A percentile compares a stretch with the other conserved stretches of the same genome.
phyloP scores from a whole-genome alignment of 2,888 invertebrate species.

The Ornithoptera alexandrae region DNA sequence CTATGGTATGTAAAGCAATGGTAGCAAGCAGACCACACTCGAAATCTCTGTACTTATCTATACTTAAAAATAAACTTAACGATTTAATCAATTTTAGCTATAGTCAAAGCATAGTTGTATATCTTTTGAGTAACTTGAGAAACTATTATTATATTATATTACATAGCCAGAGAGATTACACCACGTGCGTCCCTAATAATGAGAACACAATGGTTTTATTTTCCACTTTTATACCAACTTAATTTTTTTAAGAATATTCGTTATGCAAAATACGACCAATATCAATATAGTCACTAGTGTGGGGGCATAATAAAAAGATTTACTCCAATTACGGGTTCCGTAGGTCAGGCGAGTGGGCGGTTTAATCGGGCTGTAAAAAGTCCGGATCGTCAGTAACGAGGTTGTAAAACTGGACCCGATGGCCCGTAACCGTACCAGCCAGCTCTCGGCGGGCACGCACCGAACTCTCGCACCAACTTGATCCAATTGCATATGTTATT shows the following conservation, averaged over 20 bases:
- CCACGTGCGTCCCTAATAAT: conserved; percentile 15
- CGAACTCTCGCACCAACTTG: conserved; percentile 39
- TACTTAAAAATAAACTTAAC: no score
- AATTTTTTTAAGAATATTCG: conserved; percentile 8
- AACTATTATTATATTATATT: no score
- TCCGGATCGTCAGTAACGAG: conserved; percentile 67
- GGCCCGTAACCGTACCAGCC: conserved; percentile 50
- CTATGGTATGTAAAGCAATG: no score
- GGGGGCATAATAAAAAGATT: conserved; percentile 62
- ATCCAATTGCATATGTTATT: conserved; percentile 14
- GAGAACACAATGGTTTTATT: conserved; percentile 1
- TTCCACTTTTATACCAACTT: conserved; percentile 13
- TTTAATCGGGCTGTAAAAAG: conserved; percentile 74
- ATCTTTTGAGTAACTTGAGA: no score
- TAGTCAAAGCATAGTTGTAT: no score
- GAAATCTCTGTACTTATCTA: no score
- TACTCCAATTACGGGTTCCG: conserved; percentile 66
- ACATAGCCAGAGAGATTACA: no score
- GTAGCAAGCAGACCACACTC: no score
- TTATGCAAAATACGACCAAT: conserved; percentile 31
- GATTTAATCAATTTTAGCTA: no score
- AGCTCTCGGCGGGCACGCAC: conserved; percentile 46
- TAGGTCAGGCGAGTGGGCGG: conserved; percentile 55
- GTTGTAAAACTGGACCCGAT: conserved; percentile 56
- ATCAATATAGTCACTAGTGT: conserved; percentile 38